phyloP scores from a whole-genome alignment of 2,113 vertebrate genomes.

The Phycodurus eques region DNA sequence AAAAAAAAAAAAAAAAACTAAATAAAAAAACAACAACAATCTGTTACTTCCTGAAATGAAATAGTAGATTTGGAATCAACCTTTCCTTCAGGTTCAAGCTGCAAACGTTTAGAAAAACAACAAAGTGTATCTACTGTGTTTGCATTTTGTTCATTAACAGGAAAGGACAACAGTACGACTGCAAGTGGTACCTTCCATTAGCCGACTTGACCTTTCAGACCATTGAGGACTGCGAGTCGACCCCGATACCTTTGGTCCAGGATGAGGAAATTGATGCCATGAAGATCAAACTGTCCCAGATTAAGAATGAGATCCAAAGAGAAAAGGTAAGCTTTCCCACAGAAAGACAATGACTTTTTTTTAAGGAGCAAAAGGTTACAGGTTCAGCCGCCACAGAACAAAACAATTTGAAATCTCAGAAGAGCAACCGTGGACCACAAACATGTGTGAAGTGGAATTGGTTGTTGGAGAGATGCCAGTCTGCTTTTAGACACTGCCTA shows the following conservation, averaged over 20 bases:
- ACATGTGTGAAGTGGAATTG: too few relatives aligned
- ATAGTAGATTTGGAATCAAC: not conserved
- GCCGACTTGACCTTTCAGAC: conserved; percentile 90
- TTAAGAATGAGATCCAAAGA: conserved; percentile 91
- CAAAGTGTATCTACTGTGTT: not conserved
- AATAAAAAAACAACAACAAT: too few relatives aligned
- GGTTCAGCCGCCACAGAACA: too few relatives aligned
- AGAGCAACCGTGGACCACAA: too few relatives aligned
- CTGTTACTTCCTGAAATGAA: not conserved
- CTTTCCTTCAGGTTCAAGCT: not conserved
- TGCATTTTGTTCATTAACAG: conserved; percentile 54
- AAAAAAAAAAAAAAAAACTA: not conserved
- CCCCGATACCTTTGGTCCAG: conserved; percentile 83
- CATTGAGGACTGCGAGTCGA: conserved; percentile 84
- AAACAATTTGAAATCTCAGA: too few relatives aligned
- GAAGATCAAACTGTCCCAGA: conserved; percentile 94
- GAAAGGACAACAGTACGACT: conserved; percentile 93
- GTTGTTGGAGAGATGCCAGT: not conserved
- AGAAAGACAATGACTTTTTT: not conserved
- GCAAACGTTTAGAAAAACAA: not conserved
- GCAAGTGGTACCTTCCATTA: conserved; percentile 94
- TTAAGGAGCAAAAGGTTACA: not conserved
- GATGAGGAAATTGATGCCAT: conserved; percentile 92
- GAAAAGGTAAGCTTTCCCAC: conserved; percentile 79
- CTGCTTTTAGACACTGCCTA: not conserved